A percentile compares a stretch with the other conserved stretches of the same genome.
Evolutionary conservation across 2,797 vertebrate genomes (phyloP).

Genomic region (Ctenosaura bakeri): DNA sequence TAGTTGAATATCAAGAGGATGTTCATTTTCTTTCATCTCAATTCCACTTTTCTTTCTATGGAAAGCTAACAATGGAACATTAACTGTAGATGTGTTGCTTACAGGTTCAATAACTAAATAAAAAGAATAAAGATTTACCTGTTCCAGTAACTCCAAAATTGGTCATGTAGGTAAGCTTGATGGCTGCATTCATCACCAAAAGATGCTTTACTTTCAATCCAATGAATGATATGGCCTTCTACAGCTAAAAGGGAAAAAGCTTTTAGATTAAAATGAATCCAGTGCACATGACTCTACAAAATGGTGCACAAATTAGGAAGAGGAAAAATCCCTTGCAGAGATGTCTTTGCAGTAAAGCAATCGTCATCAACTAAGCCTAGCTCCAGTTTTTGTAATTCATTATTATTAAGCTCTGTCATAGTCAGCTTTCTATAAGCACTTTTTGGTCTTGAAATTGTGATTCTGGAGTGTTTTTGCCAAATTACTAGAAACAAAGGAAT

Average conservation of each 20-base stretch:
- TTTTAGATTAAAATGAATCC: constrained; percentile 63
- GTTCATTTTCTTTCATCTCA: background rate
- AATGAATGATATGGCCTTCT: constrained; percentile 96
- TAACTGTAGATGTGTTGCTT: background rate
- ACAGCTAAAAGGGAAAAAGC: constrained; percentile 85
- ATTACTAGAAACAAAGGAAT: background rate
- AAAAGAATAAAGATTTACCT: constrained; percentile 83
- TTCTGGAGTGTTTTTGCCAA: background rate
- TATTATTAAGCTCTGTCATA: background rate
- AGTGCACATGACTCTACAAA: constrained; percentile 38
- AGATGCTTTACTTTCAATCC: constrained; percentile 99
- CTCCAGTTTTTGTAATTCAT: background rate
- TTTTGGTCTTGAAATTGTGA: background rate
- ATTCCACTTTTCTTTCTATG: background rate
- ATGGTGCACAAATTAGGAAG: background rate
- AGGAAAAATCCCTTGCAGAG: background rate
- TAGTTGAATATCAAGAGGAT: background rate
- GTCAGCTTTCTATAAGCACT: background rate
- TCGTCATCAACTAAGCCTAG: background rate
- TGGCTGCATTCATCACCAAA: constrained; percentile 98
- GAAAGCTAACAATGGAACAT: background rate
- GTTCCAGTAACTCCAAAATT: constrained; percentile 99
- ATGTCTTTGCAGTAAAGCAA: background rate
- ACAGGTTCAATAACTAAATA: constrained; percentile 23
- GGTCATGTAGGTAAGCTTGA: constrained; percentile 94